These are phyloP conservation scores for Apamea epomidion DNA, from an alignment of 2,888 invertebrate species.

Conservation along the genomic window DNA sequence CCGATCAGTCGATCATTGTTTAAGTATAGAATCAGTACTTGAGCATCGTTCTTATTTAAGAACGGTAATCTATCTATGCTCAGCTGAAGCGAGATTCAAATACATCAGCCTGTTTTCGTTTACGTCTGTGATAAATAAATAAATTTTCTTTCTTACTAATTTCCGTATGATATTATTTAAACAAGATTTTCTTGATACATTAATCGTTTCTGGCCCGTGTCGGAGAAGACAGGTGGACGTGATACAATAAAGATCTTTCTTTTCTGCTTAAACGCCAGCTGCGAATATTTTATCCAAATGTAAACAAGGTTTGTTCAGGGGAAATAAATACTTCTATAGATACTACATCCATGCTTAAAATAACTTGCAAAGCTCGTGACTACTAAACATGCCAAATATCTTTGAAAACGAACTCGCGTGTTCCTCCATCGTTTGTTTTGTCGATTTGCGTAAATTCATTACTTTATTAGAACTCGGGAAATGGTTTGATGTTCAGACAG, in stretches of 20 bases:
- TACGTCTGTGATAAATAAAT: too few species aligned
- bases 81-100: too few species aligned
- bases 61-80: too few species aligned
- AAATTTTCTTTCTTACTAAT: background rate
- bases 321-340: background rate
- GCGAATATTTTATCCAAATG: background rate
- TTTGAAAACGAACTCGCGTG: conserved; percentile 57
- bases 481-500: conserved; percentile 45
- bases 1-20: too few species aligned
- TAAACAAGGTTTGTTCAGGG: background rate
- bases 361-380: conserved; percentile 32
- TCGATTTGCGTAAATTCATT: conserved; percentile 65
- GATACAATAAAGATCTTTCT: background rate
- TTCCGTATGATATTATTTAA: background rate
- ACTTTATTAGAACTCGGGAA: conserved; percentile 62
- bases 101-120: too few species aligned
- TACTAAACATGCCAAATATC: conserved; percentile 47
- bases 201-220: background rate
- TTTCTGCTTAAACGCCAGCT: too few species aligned
- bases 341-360: background rate
- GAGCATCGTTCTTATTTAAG: too few species aligned
- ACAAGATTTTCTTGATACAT: background rate
- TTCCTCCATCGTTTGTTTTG: conserved; percentile 48
- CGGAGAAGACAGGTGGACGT: background rate
- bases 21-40: too few species aligned